Conservation (phyloP, 2,113 vertebrate genomes). For the Meriones unguiculatus region DNA sequence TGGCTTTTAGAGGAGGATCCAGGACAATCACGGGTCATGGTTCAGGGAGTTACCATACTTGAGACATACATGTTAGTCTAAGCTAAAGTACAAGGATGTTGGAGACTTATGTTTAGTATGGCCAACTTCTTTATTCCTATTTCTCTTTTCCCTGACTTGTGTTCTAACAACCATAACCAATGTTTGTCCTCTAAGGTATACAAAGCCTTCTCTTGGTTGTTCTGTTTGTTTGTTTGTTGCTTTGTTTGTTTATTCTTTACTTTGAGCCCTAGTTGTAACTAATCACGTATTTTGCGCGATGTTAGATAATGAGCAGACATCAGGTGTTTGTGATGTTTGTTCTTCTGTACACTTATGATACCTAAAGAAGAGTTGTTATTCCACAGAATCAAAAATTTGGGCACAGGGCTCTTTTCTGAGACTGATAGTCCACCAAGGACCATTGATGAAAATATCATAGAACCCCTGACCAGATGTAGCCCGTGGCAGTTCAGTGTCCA, state of each 20-base stretch:
- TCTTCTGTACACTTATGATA: too few species aligned
- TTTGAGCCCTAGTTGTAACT: slow-evolving; percentile 41
- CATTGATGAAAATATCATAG: too few species aligned
- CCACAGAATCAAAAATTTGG: too few species aligned
- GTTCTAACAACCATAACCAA: slow-evolving; percentile 2
- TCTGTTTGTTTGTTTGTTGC: not conserved
- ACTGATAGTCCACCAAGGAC: too few species aligned
- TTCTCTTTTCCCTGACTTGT: slow-evolving; percentile 33
- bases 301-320: not conserved
- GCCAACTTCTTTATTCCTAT: slow-evolving; percentile 19
- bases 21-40: not conserved
- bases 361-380: too few species aligned
- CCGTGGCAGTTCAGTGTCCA: too few species aligned
- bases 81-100: slow-evolving; percentile 43
- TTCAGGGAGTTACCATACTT: not conserved
- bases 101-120: not conserved
- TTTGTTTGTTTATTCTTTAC: too few species aligned
- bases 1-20: not conserved
- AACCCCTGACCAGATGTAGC: too few species aligned
- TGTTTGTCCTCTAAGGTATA: slow-evolving; percentile 10
- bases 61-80: not conserved
- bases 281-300: not conserved
- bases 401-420: too few species aligned
- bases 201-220: slow-evolving; percentile 27
- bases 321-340: too few species aligned